Base-by-base conservation (phyloP, 2,113 vertebrate species). In the Psilopogon haemacephalus region DNA sequence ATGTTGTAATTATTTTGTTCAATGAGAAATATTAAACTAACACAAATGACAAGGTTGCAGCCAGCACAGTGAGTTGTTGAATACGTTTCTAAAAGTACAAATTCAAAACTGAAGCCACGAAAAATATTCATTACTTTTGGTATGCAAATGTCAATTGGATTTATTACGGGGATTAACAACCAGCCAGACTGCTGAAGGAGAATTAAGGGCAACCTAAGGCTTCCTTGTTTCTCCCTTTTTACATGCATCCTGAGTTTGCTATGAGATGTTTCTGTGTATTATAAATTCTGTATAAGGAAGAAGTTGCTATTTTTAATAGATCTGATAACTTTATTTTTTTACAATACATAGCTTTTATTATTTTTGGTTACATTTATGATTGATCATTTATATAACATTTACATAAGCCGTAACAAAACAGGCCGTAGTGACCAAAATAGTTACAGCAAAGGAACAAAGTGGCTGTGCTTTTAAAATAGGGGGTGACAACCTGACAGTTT, bases 271-370 rank as follows among this genome's bases (percentile, higher is more conserved):
- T 80, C 90, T 91, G 76, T 97, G 82, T 97, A 50, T 94, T 95
- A 97, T 95, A 93, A 96, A 81, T 94, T 85, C 94, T 97, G 75
- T 92, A 79, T 96, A 94, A 96, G 95, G 89, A 84, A 93, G 95
- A 97, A 94, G 79, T 97, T 95, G 82, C 90, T 95, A 97, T 97
- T 97, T 97, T 97, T 95, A 92, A 96, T 89, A 96, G 91, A 95
- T 95, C 96, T 97, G 93, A 97, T 97, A 96, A 96, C 75, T 97
- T 96, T 97, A 97, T 97, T 97, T 97, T 97, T 97, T 97, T 97
- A 97, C 96, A 96, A 90, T 96, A 40, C 76, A 93, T 97, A 92
- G 84, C 92, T 93, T 96, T 95, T 96, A 96, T 97, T 97, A 94
- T 96, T 96, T 97, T 96, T 95, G 58, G 95, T 97, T 97, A 96